These are phyloP conservation scores for Charina bottae DNA, from an alignment of 2,113 vertebrate species.

Conservation along the genomic window DNA sequence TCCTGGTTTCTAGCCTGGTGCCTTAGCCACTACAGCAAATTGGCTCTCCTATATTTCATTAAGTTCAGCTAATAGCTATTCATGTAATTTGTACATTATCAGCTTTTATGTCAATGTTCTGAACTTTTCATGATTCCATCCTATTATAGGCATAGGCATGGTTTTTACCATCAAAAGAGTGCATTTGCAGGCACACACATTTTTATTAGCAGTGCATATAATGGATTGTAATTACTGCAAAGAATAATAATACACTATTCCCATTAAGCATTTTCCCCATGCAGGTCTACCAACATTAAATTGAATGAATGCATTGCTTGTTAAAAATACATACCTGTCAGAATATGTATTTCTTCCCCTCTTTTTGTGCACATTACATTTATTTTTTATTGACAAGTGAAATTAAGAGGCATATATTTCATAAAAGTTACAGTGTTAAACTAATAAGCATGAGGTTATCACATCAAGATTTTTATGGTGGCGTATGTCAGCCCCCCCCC, in stretches of 20 bases:
- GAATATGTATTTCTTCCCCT: background rate
- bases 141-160: too few relatives aligned
- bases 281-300: background rate
- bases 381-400: conserved; percentile 2
- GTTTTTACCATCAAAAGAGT: background rate
- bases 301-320: background rate
- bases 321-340: background rate
- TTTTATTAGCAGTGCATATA: background rate
- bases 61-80: conserved; percentile 14
- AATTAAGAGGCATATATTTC: background rate
- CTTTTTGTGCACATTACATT: background rate
- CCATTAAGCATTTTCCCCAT: conserved; percentile 10
- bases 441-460: too few relatives aligned
- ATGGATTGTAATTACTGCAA: background rate
- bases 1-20: too few relatives aligned
- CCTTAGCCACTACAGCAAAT: background rate
- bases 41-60: background rate
- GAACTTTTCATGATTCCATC: background rate
- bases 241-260: conserved; percentile 3
- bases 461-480: too few relatives aligned
- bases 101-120: background rate
- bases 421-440: background rate
- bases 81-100: conserved; percentile 4
- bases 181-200: rapidly evolving
- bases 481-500: too few relatives aligned